phyloP scores from a whole-genome alignment of 2,113 vertebrate species.

The Cervus canadensis region DNA sequence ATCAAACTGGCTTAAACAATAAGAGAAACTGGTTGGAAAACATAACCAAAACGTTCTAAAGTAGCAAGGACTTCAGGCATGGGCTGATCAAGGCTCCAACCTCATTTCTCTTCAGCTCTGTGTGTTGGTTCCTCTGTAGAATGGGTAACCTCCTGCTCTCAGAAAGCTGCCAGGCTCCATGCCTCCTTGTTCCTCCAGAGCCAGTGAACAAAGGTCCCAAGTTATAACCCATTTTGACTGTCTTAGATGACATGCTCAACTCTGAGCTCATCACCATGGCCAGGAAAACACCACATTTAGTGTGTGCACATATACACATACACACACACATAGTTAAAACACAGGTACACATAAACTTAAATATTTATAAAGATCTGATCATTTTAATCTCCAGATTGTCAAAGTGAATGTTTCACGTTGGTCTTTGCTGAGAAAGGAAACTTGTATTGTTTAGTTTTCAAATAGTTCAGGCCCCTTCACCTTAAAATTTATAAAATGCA shows the following conservation, averaged over 20 bases:
- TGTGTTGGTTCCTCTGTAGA: not conserved
- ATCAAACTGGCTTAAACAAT: not conserved
- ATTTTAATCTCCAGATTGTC: not conserved
- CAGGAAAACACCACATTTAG: not conserved
- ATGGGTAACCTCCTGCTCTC: not conserved
- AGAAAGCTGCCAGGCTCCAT: not conserved
- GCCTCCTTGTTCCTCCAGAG: not conserved
- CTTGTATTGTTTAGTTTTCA: not conserved
- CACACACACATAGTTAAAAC: not conserved
- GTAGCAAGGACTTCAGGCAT: not conserved
- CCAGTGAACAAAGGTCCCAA: not conserved
- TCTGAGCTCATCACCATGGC: not conserved
- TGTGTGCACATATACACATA: rapidly evolving
- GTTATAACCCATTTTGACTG: too few relatives aligned
- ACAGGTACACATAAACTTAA: not conserved
- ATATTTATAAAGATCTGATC: not conserved
- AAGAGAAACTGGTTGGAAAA: not conserved
- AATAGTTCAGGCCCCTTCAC: not conserved
- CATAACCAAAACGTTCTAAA: not conserved
- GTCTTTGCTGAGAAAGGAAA: not conserved
- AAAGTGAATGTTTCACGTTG: not conserved
- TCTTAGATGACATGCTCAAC: not conserved
- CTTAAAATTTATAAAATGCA: not conserved
- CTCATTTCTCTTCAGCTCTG: not conserved
- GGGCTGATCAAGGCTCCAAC: not conserved